Evolutionary conservation across 2,113 vertebrate genomes (phyloP).

Genomic region (Geococcyx californianus): DNA sequence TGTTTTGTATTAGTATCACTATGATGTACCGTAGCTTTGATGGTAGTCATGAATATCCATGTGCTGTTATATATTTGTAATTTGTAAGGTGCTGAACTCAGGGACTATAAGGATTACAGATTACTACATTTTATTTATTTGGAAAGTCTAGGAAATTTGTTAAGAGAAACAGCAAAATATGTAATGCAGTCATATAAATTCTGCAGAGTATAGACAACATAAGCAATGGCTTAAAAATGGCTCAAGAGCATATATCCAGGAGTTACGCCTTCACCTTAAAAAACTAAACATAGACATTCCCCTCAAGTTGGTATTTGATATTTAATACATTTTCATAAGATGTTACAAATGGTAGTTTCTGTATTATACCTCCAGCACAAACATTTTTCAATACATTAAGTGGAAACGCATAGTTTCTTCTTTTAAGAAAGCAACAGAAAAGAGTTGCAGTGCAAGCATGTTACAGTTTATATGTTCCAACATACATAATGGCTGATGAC

Average conservation of each 20-base stretch:
- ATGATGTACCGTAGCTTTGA: not conserved
- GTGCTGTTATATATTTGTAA: not conserved
- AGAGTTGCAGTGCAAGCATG: not conserved
- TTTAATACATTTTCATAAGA: not conserved
- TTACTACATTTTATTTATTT: not conserved
- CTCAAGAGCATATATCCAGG: not conserved
- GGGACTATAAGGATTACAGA: not conserved
- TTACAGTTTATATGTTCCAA: not conserved
- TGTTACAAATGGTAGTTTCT: not conserved
- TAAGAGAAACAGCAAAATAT: not conserved
- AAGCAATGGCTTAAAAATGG: not conserved
- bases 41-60: not conserved
- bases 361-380: not conserved
- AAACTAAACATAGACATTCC: not conserved
- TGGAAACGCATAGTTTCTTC: not conserved
- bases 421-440: not conserved
- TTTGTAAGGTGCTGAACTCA: not conserved
- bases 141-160: not conserved
- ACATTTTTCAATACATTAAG: not conserved
- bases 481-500: not conserved
- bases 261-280: not conserved
- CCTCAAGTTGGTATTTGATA: not conserved
- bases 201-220: not conserved
- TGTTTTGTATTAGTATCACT: slow-evolving; percentile 2
- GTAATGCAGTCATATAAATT: not conserved